phyloP scores from a whole-genome alignment of 2,797 vertebrate species.

The Cuculus canorus region DNA sequence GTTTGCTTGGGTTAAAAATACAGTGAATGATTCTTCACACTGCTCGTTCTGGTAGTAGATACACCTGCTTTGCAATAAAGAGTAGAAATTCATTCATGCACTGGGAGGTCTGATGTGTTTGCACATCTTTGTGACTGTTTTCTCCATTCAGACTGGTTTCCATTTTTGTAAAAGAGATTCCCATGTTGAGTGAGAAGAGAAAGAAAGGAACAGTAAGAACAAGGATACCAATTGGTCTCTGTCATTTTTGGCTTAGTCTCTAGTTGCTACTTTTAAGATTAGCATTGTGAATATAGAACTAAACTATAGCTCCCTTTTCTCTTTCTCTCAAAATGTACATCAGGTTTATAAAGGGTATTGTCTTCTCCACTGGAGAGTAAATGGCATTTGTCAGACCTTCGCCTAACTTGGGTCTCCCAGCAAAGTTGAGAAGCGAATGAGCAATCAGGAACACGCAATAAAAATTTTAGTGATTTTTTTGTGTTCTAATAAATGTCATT shows the following conservation, averaged over 20 bases:
- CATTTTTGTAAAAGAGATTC: background rate
- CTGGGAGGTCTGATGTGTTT: background rate
- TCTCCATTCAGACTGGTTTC: background rate
- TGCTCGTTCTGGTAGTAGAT: background rate
- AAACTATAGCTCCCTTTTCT: background rate
- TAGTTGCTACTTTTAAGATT: background rate
- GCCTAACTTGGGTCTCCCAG: background rate
- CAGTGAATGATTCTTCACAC: background rate
- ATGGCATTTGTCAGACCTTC: background rate
- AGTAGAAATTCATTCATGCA: background rate
- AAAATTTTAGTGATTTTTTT: background rate
- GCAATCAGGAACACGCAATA: background rate
- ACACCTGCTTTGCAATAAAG: background rate
- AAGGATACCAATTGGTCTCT: background rate
- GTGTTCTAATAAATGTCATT: background rate
- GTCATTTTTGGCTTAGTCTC: background rate
- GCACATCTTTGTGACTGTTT: background rate
- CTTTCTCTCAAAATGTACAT: background rate
- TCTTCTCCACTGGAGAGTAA: background rate
- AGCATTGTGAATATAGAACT: background rate
- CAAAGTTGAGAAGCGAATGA: background rate
- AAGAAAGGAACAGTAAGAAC: background rate
- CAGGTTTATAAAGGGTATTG: background rate
- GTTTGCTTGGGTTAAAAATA: background rate
- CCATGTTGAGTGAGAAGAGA: background rate